Evolutionary conservation across 1,140 invertebrate species (phyloP).

Genomic region (Oreohelix idahoensis): DNA sequence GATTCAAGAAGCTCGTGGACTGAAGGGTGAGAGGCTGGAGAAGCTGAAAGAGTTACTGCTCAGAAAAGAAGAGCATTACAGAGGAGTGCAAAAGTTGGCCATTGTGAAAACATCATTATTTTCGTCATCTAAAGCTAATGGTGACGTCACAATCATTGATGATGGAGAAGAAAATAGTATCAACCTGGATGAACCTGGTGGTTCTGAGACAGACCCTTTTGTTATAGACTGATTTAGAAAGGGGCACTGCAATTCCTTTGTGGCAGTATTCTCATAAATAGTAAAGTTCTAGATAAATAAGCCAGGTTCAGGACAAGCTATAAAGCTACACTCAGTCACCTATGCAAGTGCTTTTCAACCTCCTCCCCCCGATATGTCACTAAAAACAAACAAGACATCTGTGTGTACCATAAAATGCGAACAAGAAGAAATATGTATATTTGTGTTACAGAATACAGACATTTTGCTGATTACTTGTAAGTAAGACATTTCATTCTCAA

Average conservation of each 20-base stretch:
- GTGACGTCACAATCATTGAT: background rate
- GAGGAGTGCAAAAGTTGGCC: background rate
- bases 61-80: conserved; percentile 19
- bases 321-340: too few relatives aligned
- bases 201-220: conserved; percentile 21
- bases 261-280: background rate
- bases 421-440: too few relatives aligned
- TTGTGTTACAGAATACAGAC: too few relatives aligned
- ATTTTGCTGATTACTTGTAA: too few relatives aligned
- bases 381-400: too few relatives aligned
- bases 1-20: conserved; percentile 1
- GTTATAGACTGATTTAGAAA: conserved; percentile 5
- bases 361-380: too few relatives aligned
- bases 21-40: conserved; percentile 23
- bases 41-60: conserved; percentile 21
- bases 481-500: too few relatives aligned
- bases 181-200: background rate
- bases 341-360: too few relatives aligned
- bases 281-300: too few relatives aligned
- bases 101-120: background rate
- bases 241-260: too few relatives aligned
- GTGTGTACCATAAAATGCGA: too few relatives aligned
- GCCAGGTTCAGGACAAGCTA: background rate
- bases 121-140: background rate
- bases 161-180: background rate